A percentile compares a stretch with the other conserved stretches of the same genome.
Evolutionary conservation across 1,140 invertebrate species (phyloP).

Genomic region (Tetramorium parvispinum): DNA sequence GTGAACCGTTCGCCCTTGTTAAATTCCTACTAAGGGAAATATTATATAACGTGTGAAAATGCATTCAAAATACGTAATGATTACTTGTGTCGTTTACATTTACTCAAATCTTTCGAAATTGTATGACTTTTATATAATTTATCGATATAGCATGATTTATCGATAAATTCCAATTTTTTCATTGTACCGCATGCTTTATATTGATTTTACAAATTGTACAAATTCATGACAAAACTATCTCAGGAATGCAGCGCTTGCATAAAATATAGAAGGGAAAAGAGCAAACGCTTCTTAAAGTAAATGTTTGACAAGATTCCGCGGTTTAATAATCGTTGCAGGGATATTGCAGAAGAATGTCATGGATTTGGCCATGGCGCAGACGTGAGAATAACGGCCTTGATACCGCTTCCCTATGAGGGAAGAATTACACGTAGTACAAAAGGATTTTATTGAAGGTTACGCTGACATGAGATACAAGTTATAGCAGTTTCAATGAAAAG

Average conservation of each 20-base stretch:
- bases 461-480: background rate
- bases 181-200: background rate
- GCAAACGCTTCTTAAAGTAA: background rate
- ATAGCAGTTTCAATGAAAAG: background rate
- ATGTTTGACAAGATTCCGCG: background rate
- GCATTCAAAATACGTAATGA: background rate
- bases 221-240: background rate
- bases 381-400: conserved; percentile 2
- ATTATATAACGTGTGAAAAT: background rate
- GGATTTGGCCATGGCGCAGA: background rate
- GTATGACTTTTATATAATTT: background rate
- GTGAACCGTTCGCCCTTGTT: background rate
- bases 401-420: background rate
- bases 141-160: background rate
- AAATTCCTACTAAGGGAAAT: too few species aligned
- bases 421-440: background rate
- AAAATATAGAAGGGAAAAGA: background rate
- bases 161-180: background rate
- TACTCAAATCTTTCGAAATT: background rate
- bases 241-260: background rate
- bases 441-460: background rate
- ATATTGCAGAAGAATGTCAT: background rate
- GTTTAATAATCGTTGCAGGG: too few species aligned
- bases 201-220: background rate
- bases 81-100: background rate